Evolutionary conservation across 2,888 invertebrate species (phyloP).

Genomic region (Agrochola circellaris): DNA sequence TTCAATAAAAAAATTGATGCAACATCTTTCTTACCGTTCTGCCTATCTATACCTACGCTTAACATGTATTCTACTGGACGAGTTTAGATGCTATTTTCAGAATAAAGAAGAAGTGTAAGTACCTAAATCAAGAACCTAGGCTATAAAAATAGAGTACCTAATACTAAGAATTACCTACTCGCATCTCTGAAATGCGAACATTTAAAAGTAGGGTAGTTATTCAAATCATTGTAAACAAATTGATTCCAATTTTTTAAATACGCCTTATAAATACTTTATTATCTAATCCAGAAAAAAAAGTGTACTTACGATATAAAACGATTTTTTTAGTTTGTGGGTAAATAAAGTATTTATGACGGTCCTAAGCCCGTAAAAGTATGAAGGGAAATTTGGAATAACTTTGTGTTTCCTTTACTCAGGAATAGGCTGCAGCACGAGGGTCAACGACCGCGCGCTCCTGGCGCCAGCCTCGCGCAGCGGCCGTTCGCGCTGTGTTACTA

Average conservation of each 20-base stretch:
- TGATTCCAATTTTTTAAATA: not conserved
- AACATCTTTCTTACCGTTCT: not conserved
- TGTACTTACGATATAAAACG: not conserved
- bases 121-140: not conserved
- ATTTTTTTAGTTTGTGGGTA: not conserved
- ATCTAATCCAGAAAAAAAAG: not conserved
- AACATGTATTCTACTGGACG: not conserved
- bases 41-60: not conserved
- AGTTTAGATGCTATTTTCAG: not conserved
- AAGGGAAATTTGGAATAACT: not conserved
- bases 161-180: not conserved
- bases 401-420: not conserved
- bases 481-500: not conserved
- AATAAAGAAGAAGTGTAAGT: not conserved
- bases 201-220: not conserved
- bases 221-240: not conserved
- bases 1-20: too few species aligned
- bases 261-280: not conserved
- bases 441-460: not conserved
- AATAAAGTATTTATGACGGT: not conserved
- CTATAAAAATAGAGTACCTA: not conserved
- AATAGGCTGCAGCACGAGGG: not conserved
- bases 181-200: not conserved
- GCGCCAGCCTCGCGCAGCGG: not conserved
- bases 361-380: slow-evolving; percentile 3